A percentile compares a stretch with the other conserved stretches of the same genome.
phyloP scores from a whole-genome alignment of 2,797 vertebrate genomes.

The Halcyon smyrnensis region DNA sequence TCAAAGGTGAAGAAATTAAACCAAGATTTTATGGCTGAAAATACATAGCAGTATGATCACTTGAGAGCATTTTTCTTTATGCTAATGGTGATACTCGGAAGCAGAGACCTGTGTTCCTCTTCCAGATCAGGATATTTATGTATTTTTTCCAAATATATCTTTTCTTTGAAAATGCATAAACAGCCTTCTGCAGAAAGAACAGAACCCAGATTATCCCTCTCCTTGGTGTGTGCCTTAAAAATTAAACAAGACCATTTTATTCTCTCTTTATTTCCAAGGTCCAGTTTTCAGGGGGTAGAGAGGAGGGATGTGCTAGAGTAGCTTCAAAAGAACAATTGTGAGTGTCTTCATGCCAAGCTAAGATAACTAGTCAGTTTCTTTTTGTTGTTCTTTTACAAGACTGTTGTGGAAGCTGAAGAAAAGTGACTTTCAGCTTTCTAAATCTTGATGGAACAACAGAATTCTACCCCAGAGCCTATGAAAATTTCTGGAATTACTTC shows the following conservation, averaged over 20 bases:
- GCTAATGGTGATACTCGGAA: neutral
- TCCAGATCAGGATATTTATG: neutral
- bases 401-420: neutral
- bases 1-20: neutral
- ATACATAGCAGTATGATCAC: neutral
- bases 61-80: neutral
- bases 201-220: neutral
- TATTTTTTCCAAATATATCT: neutral
- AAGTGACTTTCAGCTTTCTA: neutral
- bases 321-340: neutral
- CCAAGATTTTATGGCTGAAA: neutral
- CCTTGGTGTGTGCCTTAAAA: neutral
- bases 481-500: neutral
- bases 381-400: neutral
- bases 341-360: neutral
- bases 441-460: neutral
- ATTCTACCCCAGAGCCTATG: neutral
- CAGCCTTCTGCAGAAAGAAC: neutral
- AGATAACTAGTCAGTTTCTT: neutral
- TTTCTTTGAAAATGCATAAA: neutral
- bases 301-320: neutral
- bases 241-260: neutral
- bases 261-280: neutral
- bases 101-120: neutral
- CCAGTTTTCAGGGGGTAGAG: accelerated